These are phyloP conservation scores for Phylloscopus whistleri DNA, from an alignment of 2,113 vertebrate species.

Conservation along the genomic window DNA sequence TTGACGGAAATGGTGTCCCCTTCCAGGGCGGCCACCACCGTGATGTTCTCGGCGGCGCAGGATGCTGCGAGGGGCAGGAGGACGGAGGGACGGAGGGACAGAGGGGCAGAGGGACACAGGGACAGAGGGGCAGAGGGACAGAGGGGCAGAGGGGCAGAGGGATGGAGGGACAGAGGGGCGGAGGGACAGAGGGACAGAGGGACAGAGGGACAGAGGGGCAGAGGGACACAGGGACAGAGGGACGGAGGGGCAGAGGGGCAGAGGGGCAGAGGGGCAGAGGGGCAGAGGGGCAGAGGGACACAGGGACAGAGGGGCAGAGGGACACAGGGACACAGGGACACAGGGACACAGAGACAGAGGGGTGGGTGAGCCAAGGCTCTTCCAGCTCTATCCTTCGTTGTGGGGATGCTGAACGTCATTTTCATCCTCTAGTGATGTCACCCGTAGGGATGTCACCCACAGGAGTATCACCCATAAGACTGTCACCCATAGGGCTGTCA, in stretches of 20 bases:
- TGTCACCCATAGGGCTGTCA: not conserved
- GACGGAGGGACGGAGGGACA: not conserved
- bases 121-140: not conserved
- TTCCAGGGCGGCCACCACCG: conserved; percentile 41
- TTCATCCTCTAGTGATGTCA: not conserved
- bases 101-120: not conserved
- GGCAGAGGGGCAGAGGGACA: too few species aligned
- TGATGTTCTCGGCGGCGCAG: conserved; percentile 27
- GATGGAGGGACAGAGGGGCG: too few species aligned
- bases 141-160: not conserved
- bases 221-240: too few species aligned
- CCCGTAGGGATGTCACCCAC: not conserved
- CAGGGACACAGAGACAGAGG: not conserved
- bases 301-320: too few species aligned
- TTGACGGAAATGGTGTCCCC: conserved; percentile 68
- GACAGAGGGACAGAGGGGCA: too few species aligned
- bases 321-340: too few species aligned
- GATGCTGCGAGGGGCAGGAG: not conserved
- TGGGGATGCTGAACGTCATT: rapidly evolving
- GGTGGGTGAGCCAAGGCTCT: not conserved
- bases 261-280: too few species aligned
- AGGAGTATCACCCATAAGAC: too few species aligned
- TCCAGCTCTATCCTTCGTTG: rapidly evolving
- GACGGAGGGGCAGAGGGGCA: too few species aligned
- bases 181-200: too few species aligned